A percentile compares a stretch with the other conserved stretches of the same genome.
phyloP scores from a whole-genome alignment of 2,888 invertebrate genomes.

The Lamellibrachia satsuma region DNA sequence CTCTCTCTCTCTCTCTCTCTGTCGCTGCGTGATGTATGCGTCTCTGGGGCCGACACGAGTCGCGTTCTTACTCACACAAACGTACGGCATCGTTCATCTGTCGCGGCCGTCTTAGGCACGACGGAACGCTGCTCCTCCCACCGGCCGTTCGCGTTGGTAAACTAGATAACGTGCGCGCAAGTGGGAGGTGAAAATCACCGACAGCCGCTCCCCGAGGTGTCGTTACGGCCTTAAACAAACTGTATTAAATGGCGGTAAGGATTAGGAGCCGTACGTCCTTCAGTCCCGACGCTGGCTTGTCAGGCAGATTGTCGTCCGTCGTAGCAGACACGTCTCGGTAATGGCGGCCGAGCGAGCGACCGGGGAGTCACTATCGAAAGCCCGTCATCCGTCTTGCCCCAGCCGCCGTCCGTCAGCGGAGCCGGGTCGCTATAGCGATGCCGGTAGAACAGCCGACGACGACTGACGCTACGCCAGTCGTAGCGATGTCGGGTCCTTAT shows the following conservation, averaged over 20 bases:
- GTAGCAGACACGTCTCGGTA: background rate
- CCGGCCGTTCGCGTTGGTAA: background rate
- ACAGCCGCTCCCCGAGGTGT: background rate
- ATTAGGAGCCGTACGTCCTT: background rate
- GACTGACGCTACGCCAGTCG: background rate
- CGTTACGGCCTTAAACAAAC: constrained; percentile 10
- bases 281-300: background rate
- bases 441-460: background rate
- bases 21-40: background rate
- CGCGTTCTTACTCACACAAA: constrained; percentile 17
- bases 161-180: constrained; percentile 9
- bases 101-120: background rate
- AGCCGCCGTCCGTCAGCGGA: background rate
- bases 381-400: background rate
- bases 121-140: background rate
- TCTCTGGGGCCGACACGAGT: background rate
- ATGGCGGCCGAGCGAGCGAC: background rate
- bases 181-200: constrained; percentile 17
- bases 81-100: constrained; percentile 4
- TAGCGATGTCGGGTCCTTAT: background rate
- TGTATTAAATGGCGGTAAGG: constrained; percentile 17
- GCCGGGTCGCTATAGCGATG: background rate
- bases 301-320: background rate
- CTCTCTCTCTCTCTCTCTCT: constrained; percentile 18
- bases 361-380: background rate